Evolutionary conservation across 2,888 invertebrate species (phyloP).

Genomic region (Phytoseiulus persimilis): DNA sequence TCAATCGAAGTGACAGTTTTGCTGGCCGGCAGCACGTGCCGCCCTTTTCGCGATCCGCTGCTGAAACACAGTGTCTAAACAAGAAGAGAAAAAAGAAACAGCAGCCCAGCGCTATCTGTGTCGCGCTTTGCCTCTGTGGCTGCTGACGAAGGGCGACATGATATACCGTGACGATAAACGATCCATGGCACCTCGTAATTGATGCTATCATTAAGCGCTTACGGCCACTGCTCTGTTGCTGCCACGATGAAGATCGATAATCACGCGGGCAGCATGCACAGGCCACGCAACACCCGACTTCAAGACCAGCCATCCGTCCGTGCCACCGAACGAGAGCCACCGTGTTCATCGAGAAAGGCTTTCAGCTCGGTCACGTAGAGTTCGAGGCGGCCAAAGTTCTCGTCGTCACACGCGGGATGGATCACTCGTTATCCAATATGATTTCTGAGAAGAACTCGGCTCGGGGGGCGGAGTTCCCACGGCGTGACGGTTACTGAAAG

Average conservation of each 20-base stretch:
- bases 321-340: background rate
- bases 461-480: too few relatives aligned
- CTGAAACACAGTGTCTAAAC: background rate
- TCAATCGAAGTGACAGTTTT: background rate
- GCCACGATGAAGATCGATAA: background rate
- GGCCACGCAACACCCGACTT: background rate
- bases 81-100: background rate
- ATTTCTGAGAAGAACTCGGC: too few relatives aligned
- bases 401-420: too few relatives aligned
- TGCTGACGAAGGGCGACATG: background rate
- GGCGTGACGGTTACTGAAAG: too few relatives aligned
- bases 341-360: background rate
- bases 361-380: background rate
- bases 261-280: background rate
- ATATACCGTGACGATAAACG: slow-evolving; percentile 5
- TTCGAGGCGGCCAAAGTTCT: too few relatives aligned
- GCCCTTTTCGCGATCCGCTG: background rate
- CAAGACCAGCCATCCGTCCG: background rate
- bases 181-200: background rate
- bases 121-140: background rate
- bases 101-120: background rate
- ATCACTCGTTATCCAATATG: too few relatives aligned
- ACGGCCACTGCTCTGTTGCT: background rate
- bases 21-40: background rate
- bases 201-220: slow-evolving; percentile 5